Conservation (phyloP, 2,113 vertebrate genomes). For the Paramormyrops kingsleyae region DNA sequence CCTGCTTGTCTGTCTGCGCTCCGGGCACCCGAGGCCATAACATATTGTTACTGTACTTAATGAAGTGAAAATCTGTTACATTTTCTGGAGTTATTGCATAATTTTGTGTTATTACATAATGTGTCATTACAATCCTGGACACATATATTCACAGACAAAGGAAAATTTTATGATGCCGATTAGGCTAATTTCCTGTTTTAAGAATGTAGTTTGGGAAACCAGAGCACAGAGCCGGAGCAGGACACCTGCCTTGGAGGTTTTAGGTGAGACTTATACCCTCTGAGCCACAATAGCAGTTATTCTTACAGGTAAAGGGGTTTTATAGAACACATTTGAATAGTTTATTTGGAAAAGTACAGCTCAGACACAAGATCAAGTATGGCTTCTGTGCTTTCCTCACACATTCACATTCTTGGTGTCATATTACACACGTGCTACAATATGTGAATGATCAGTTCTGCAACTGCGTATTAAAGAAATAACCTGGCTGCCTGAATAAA, state of each 20-base stretch:
- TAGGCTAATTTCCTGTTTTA: background rate
- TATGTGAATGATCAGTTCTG: background rate
- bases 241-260: background rate
- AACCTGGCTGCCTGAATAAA: background rate
- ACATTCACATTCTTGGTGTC: background rate
- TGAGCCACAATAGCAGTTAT: background rate
- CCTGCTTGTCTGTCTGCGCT: too few species aligned
- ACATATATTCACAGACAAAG: background rate
- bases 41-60: too few species aligned
- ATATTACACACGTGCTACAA: background rate
- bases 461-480: background rate
- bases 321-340: background rate
- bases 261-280: background rate
- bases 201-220: background rate
- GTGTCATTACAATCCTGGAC: background rate
- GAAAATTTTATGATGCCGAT: background rate
- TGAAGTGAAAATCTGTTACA: background rate
- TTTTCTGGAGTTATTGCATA: background rate
- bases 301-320: background rate
- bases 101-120: background rate
- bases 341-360: background rate
- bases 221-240: background rate
- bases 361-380: background rate
- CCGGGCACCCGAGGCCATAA: too few species aligned
- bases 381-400: background rate